These are phyloP conservation scores for Acromyrmex charruanus DNA, from an alignment of 1,140 invertebrate species.

Conservation along the genomic window DNA sequence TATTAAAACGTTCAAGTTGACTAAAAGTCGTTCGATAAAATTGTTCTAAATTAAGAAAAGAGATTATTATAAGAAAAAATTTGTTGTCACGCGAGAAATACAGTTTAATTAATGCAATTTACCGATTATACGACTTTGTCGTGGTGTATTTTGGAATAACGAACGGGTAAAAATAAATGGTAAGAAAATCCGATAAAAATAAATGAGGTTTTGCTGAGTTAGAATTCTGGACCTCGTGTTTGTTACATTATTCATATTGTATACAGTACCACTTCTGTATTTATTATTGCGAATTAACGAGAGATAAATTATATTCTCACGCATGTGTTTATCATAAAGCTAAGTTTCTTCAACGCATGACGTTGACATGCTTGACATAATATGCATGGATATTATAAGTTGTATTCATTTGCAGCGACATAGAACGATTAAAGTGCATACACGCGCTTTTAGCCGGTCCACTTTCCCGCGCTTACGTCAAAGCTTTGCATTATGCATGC, in stretches of 20 bases:
- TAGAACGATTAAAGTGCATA: background rate
- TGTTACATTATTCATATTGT: slow-evolving; percentile 25
- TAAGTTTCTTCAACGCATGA: background rate
- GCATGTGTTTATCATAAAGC: background rate
- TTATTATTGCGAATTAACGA: background rate
- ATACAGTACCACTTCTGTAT: background rate
- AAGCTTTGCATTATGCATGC: slow-evolving; percentile 48
- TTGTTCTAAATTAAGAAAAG: background rate
- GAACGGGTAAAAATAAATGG: background rate
- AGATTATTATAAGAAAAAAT: background rate
- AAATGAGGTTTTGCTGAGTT: background rate
- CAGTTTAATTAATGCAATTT: slow-evolving; percentile 4
- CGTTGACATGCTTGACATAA: background rate
- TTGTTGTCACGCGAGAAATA: background rate
- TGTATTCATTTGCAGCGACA: background rate
- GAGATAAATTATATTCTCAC: background rate
- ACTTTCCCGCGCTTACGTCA: slow-evolving; percentile 41
- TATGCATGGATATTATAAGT: slow-evolving; percentile 23
- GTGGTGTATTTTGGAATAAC: background rate
- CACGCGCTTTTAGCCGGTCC: background rate
- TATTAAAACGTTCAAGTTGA: background rate
- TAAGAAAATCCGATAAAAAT: background rate
- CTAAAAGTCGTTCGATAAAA: background rate
- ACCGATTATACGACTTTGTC: slow-evolving; percentile 6
- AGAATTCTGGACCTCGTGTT: background rate